phyloP scores from a whole-genome alignment of 2,797 vertebrate genomes.

The Sebastes melanostomus region DNA sequence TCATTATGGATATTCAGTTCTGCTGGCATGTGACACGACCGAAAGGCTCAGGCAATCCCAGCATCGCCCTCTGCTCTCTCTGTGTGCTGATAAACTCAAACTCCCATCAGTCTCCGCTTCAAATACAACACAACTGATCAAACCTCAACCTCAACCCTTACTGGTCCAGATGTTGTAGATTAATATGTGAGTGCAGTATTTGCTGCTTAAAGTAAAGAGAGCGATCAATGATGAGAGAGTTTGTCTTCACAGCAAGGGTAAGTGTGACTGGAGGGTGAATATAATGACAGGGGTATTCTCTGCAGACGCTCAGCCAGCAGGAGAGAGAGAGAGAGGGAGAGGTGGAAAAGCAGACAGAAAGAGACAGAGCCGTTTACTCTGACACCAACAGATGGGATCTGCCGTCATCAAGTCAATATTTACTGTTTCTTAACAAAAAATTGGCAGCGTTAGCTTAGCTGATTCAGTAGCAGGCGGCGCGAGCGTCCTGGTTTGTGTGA shows the following conservation, averaged over 20 bases:
- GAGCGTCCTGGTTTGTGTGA: conserved; percentile 46
- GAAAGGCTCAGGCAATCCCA: conserved; percentile 11
- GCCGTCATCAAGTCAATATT: conserved; percentile 72
- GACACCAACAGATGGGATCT: conserved; percentile 65
- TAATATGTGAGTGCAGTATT: conserved; percentile 1
- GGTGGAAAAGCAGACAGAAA: conserved; percentile 21
- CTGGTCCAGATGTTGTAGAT: conserved; percentile 25
- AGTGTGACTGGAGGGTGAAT: conserved; percentile 59
- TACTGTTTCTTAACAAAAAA: conserved; percentile 59
- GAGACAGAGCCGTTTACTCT: conserved; percentile 39
- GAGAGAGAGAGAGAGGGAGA: neutral
- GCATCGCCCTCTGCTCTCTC: neutral
- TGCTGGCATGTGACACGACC: neutral
- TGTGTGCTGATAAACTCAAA: conserved; percentile 13
- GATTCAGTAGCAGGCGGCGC: conserved; percentile 27
- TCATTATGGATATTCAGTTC: neutral
- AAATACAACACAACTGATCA: conserved; percentile 3
- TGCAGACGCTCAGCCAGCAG: conserved; percentile 44
- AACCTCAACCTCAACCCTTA: neutral
- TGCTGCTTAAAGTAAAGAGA: conserved; percentile 27
- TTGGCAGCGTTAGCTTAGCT: conserved; percentile 50
- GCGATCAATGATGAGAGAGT: conserved; percentile 38
- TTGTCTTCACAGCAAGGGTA: conserved; percentile 60
- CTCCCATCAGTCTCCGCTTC: conserved; percentile 1
- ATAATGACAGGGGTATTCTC: conserved; percentile 61